These are phyloP conservation scores for Holacanthus passer DNA, from an alignment of 2,113 vertebrate species.

Conservation along the genomic window DNA sequence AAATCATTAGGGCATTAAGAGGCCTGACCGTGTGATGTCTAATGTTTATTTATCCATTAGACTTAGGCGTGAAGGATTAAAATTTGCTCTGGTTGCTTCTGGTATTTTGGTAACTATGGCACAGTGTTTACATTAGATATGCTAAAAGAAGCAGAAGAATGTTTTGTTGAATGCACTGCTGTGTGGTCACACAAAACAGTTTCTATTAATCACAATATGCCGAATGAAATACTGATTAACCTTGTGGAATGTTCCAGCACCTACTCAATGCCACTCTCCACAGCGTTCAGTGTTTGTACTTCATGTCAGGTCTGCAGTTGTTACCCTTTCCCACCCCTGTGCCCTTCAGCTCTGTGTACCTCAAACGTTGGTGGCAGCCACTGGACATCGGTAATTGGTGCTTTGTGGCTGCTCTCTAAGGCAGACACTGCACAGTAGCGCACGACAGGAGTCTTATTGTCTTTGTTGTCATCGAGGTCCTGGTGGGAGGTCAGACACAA, in stretches of 20 bases:
- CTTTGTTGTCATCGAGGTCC: conserved; percentile 65
- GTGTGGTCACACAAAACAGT: conserved; percentile 17
- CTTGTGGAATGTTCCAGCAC: background rate
- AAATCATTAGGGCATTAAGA: conserved; percentile 34
- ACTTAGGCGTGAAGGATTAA: conserved; percentile 19
- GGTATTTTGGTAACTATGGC: conserved; percentile 26
- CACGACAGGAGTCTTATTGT: conserved; percentile 78
- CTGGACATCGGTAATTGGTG: conserved; percentile 88
- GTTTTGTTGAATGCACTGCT: background rate
- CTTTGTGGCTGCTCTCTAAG: conserved; percentile 85
- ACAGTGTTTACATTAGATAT: conserved; percentile 56
- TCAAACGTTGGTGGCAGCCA: conserved; percentile 89
- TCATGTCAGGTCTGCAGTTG: conserved; percentile 3
- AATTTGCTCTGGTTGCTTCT: conserved; percentile 12
- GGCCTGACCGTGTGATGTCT: conserved; percentile 3
- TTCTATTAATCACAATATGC: conserved; percentile 14
- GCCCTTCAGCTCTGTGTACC: conserved; percentile 79
- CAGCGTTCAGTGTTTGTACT: background rate
- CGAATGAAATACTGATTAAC: conserved; percentile 12
- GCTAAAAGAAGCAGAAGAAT: conserved; percentile 25
- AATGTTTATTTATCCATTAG: conserved; percentile 33
- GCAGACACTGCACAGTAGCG: conserved; percentile 87
- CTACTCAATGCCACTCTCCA: background rate
- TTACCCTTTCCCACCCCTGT: conserved; percentile 17
- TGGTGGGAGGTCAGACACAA: conserved; percentile 68